Conservation (phyloP, 2,797 vertebrate genomes). For the Valencia hispanica region DNA sequence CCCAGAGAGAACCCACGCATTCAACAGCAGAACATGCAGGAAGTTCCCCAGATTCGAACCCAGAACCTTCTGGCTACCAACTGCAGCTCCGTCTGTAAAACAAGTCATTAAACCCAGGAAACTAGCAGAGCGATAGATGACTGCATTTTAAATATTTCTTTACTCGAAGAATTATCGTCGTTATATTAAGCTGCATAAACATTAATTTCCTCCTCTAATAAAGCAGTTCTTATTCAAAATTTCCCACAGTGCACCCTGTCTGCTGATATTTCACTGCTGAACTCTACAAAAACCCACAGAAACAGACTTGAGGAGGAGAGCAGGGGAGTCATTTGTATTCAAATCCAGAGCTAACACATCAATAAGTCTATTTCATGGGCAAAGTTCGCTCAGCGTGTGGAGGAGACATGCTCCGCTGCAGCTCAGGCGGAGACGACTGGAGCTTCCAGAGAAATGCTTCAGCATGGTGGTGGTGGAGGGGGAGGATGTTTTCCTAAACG, state of each 20-base stretch:
- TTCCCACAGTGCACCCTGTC: slow-evolving; percentile 15
- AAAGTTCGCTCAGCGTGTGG: slow-evolving; percentile 26
- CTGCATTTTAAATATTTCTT: not conserved
- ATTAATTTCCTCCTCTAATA: not conserved
- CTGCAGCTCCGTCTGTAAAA: not conserved
- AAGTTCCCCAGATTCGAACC: too few relatives aligned
- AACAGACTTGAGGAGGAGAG: slow-evolving; percentile 28
- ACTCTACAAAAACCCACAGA: slow-evolving; percentile 28
- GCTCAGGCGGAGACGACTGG: slow-evolving; percentile 42
- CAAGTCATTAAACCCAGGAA: not conserved
- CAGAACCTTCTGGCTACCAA: too few relatives aligned
- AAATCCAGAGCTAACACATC: slow-evolving; percentile 71
- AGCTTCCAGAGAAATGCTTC: not conserved
- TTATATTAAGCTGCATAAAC: not conserved
- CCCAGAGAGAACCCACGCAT: too few relatives aligned
- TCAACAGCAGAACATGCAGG: too few relatives aligned
- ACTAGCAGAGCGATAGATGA: not conserved
- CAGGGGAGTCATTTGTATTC: slow-evolving; percentile 67
- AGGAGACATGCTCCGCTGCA: slow-evolving; percentile 50
- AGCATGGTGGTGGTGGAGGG: not conserved
- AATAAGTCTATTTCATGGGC: slow-evolving; percentile 66
- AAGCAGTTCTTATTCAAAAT: not conserved
- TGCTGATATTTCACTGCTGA: slow-evolving; percentile 45
- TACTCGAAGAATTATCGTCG: too few relatives aligned
- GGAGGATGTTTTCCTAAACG: slow-evolving; percentile 1